phyloP scores from a whole-genome alignment of 2,888 invertebrate genomes.

The Pachydiplax longipennis region DNA sequence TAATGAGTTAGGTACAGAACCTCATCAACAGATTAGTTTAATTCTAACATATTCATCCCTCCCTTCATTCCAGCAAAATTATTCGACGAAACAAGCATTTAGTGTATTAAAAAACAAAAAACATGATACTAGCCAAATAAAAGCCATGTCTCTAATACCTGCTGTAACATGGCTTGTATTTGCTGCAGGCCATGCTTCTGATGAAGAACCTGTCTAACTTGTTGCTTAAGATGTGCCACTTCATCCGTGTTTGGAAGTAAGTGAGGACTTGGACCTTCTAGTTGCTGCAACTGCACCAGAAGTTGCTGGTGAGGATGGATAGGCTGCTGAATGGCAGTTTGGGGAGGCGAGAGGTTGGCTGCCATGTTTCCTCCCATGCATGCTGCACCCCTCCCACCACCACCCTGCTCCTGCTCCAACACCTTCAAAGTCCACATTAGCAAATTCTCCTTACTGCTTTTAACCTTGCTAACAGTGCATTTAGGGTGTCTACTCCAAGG shows the following conservation, averaged over 20 bases:
- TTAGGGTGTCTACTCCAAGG: constrained; percentile 23
- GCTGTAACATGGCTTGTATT: constrained; percentile 43
- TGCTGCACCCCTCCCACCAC: constrained; percentile 11
- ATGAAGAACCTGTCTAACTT: constrained; percentile 50
- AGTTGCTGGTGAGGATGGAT: constrained; percentile 49
- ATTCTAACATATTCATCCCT: background rate
- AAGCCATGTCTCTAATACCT: constrained; percentile 42
- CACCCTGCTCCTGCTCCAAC: constrained; percentile 45
- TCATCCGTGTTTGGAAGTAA: constrained; percentile 49
- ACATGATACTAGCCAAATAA: constrained; percentile 28
- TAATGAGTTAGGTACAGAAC: background rate
- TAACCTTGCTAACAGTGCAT: constrained; percentile 2
- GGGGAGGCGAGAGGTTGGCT: constrained; percentile 50
- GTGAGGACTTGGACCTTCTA: constrained; percentile 52
- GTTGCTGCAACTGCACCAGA: constrained; percentile 51
- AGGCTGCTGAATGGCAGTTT: constrained; percentile 49
- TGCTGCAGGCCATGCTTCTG: constrained; percentile 50
- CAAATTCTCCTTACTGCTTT: constrained; percentile 15
- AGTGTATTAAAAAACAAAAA: constrained; percentile 8
- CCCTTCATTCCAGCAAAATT: background rate
- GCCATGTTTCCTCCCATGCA: constrained; percentile 28
- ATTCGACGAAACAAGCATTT: background rate
- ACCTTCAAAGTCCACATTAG: constrained; percentile 43
- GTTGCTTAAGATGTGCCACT: constrained; percentile 51
- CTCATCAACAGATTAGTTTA: background rate